Conservation (phyloP, 2,797 vertebrate species). For the Thunnus albacares region DNA sequence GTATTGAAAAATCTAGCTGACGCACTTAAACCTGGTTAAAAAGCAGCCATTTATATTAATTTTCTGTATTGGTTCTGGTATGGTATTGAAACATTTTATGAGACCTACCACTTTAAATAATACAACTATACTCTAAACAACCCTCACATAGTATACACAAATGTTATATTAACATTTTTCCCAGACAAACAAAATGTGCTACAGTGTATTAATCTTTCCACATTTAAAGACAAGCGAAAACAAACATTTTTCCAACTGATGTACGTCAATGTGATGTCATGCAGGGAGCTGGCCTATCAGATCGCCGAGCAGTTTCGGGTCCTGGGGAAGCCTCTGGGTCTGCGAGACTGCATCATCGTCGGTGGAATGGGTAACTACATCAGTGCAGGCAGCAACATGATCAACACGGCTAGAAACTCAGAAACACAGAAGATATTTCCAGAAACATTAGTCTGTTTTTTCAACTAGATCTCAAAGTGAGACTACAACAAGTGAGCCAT, state of each 20-base stretch:
- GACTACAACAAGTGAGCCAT: background rate
- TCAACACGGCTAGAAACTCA: background rate
- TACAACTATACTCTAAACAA: too few species aligned
- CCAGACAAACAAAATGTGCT: too few species aligned
- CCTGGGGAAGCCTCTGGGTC: constrained; percentile 93
- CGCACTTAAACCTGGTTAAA: background rate
- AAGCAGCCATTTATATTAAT: background rate
- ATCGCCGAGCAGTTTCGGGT: constrained; percentile 97
- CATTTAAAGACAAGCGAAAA: too few species aligned
- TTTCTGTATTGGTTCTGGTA: too few species aligned
- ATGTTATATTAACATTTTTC: too few species aligned
- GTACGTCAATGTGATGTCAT: constrained; percentile 37
- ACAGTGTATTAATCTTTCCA: too few species aligned
- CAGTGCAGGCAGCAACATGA: too few species aligned
- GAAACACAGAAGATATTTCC: background rate
- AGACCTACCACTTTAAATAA: too few species aligned
- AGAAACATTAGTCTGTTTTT: too few species aligned
- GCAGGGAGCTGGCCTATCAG: constrained; percentile 96
- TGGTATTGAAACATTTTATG: too few species aligned
- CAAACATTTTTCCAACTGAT: background rate
- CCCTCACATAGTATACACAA: too few species aligned
- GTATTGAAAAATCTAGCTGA: background rate
- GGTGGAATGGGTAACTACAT: constrained; percentile 93
- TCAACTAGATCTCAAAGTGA: too few species aligned
- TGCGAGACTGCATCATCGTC: constrained; percentile 94